Conservation (phyloP, 1,140 invertebrate genomes). For the Ostrea edulis region DNA sequence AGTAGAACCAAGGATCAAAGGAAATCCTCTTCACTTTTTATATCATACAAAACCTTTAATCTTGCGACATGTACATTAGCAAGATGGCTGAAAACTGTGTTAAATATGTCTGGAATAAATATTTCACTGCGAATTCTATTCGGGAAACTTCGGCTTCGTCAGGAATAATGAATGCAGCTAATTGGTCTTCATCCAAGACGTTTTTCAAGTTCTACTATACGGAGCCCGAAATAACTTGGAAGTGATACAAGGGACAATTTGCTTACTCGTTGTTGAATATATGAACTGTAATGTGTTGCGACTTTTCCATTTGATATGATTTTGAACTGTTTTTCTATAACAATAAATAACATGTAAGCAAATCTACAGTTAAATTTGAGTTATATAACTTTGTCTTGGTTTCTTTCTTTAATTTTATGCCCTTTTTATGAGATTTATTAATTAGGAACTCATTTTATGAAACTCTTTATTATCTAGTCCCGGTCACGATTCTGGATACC, state of each 20-base stretch:
- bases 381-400: too few species aligned
- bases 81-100: too few species aligned
- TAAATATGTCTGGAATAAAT: background rate
- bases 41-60: conserved; percentile 49
- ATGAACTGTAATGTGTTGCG: background rate
- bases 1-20: conserved; percentile 41
- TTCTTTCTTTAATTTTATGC: background rate
- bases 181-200: background rate
- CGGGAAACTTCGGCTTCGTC: background rate
- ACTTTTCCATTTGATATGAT: background rate
- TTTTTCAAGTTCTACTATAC: background rate
- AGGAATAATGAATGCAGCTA: background rate
- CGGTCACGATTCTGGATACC: too few species aligned
- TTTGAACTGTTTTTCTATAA: background rate
- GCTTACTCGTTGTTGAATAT: background rate
- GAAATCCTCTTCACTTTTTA: conserved; percentile 42
- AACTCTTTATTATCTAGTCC: too few species aligned
- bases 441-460: too few species aligned
- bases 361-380: background rate
- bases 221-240: background rate
- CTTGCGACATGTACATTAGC: background rate
- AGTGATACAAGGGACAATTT: background rate
- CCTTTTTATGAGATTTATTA: too few species aligned
- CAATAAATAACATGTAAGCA: background rate
- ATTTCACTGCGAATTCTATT: background rate